Evolutionary conservation across 2,113 vertebrate species (phyloP), one percentile per base, ranked within the genome.

Genomic region (Nematolebias whitei): DNA sequence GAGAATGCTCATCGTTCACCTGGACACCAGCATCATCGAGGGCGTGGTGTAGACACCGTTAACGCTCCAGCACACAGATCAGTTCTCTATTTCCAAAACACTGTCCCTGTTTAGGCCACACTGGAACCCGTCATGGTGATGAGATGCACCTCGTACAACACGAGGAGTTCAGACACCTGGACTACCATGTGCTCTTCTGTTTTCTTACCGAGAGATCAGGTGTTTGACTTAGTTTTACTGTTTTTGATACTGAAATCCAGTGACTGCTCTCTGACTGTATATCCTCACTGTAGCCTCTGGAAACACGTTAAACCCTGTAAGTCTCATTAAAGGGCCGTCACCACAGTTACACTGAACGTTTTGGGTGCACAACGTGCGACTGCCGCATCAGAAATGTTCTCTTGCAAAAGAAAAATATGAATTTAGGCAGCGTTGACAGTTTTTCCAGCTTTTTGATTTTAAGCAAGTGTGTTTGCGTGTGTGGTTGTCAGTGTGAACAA

Each of bases 1-100:
- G 35, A 91, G 95, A 59, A 94, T 96, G 94, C 92, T 96, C 43
- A 96, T 96, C 7, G 93, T 96, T 71, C 95, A 96, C 80, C 80
- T 96, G 83, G 95, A 96, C 88, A 96, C 95, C 0, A 91, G 90
- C 68, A 95, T 94, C 78, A 78, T 96, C 22, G 90, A 93, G 81
- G 95, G 94, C 24, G 78, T 95, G 66, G 84, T 96, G 24, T 96
- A 93, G 92, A 29, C 32, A 14, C 44, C 20, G 18, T 35, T 56
- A 12, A 63, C n/a, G 8, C 35, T 15, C 54, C 35, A 65, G 39
- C 26, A 2, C 47, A 20, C 38, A 2, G 16, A 16, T 62, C 45
- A 44, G 53, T 35, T 35, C 32, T 68, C 51, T 49, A 68, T 76
- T 72, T 71, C 69, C 71, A 74, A 40, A 63, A 74, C 77, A 86